phyloP scores from a whole-genome alignment of 2,113 vertebrate species.

The Fulmarus glacialis region DNA sequence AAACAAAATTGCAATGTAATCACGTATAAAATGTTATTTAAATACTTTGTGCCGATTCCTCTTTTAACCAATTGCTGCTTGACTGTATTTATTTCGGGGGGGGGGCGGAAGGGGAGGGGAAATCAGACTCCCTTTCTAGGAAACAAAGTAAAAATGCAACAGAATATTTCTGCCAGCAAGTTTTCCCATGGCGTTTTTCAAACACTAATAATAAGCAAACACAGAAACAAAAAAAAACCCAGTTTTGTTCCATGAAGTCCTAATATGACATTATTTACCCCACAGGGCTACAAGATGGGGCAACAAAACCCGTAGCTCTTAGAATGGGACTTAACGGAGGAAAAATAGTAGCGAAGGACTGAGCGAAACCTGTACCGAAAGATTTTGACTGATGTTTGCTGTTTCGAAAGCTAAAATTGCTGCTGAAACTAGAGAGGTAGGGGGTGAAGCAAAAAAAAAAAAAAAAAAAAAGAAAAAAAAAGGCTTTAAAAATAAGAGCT shows the following conservation, averaged over 20 bases:
- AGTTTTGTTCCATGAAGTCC: not conserved
- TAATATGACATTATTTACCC: not conserved
- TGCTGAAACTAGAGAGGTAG: not conserved
- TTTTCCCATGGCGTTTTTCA: not conserved
- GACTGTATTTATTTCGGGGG: not conserved
- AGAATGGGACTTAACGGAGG: not conserved
- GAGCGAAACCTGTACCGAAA: not conserved
- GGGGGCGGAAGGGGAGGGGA: accelerated
- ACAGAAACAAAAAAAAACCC: not conserved
- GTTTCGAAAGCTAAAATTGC: not conserved
- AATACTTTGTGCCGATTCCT: not conserved
- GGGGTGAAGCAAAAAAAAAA: not conserved
- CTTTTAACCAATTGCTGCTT: not conserved
- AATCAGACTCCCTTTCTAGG: not conserved
- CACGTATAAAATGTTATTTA: not conserved
- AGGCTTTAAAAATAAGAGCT: not conserved
- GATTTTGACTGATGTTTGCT: not conserved
- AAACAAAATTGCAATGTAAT: not conserved
- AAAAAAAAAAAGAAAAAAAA: not conserved
- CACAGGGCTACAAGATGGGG: not conserved
- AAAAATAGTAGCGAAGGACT: not conserved
- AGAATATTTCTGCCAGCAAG: not conserved
- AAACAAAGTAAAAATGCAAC: not conserved
- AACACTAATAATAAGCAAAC: not conserved
- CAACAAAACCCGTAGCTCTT: not conserved